Conservation (phyloP, 2,113 vertebrate genomes). For the Aramus guarauna region DNA sequence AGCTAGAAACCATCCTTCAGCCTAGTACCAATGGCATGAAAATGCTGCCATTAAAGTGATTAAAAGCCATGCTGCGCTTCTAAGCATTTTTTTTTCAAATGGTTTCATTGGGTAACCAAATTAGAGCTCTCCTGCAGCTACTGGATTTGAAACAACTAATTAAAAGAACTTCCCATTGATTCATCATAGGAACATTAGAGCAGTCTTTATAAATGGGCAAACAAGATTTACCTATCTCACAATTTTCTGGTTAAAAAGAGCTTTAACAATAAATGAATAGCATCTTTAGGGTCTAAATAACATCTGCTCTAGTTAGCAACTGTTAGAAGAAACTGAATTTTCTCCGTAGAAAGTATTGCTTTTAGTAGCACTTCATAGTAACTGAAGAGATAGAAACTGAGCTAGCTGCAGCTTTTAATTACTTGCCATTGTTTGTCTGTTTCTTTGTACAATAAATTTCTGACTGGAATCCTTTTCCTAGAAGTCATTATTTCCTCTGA, state of each 20-base stretch:
- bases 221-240: background rate
- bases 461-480: background rate
- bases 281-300: background rate
- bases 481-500: background rate
- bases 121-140: constrained; percentile 17
- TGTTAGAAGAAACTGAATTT: background rate
- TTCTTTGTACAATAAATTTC: background rate
- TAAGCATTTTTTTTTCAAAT: background rate
- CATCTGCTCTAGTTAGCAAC: background rate
- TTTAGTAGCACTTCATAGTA: background rate
- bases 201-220: background rate
- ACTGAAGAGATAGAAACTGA: background rate
- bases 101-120: constrained; percentile 8
- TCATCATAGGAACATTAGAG: background rate
- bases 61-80: background rate
- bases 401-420: background rate
- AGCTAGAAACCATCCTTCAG: background rate
- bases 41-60: constrained; percentile 17
- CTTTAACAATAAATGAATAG: background rate
- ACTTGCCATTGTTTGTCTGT: background rate
- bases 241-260: background rate
- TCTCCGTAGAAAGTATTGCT: background rate
- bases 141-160: constrained; percentile 16
- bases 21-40: background rate
- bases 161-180: constrained; percentile 22